Evolutionary conservation across 2,797 vertebrate genomes (phyloP).

Genomic region (Coracias cyanogaster): DNA sequence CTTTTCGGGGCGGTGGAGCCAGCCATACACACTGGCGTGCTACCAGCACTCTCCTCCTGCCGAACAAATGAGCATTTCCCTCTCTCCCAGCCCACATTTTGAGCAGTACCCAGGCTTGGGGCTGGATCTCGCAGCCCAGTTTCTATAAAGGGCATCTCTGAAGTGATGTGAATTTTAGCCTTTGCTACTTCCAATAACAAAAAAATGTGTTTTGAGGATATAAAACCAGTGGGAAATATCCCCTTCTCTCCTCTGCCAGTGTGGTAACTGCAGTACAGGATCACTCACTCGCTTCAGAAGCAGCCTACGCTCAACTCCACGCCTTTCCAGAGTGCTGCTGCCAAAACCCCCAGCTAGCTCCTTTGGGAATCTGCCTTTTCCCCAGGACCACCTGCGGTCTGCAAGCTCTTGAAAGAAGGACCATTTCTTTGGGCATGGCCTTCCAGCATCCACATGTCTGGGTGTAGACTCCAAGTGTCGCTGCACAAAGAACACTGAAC

Average conservation of each 20-base stretch:
- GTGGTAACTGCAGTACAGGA: not conserved
- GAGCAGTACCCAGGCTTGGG: not conserved
- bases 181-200: not conserved
- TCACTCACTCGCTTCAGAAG: not conserved
- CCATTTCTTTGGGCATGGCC: not conserved
- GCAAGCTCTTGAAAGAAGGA: not conserved
- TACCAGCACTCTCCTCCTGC: not conserved
- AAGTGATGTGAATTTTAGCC: not conserved
- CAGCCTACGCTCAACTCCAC: not conserved
- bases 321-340: not conserved
- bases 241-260: not conserved
- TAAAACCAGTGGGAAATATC: not conserved
- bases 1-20: not conserved
- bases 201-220: not conserved
- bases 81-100: not conserved
- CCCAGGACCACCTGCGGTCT: not conserved
- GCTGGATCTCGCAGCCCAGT: not conserved
- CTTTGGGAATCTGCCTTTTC: not conserved
- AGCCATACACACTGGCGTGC: not conserved
- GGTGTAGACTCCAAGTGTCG: not conserved
- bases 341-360: not conserved
- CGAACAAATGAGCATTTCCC: not conserved
- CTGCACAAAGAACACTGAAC: not conserved
- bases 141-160: not conserved
- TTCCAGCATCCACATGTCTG: not conserved